These are phyloP conservation scores for Mizuhopecten yessoensis DNA, from an alignment of 1,140 invertebrate genomes.

Conservation along the genomic window DNA sequence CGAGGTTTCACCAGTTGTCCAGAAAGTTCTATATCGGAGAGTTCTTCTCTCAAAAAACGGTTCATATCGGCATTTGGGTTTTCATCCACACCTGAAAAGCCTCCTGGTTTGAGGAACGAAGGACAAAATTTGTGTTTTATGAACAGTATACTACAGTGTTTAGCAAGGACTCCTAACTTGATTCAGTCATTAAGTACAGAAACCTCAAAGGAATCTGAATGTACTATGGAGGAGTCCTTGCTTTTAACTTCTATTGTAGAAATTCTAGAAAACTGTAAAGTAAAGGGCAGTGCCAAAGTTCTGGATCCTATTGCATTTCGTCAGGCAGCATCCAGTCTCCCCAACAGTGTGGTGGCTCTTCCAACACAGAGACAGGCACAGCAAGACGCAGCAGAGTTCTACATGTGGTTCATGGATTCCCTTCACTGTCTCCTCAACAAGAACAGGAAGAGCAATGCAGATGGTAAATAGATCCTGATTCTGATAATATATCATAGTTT, in stretches of 20 bases:
- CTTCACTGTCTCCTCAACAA: slow-evolving; percentile 79
- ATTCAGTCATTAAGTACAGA: slow-evolving; percentile 69
- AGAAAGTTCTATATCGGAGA: not conserved
- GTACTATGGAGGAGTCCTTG: slow-evolving; percentile 72
- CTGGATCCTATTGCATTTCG: slow-evolving; percentile 72
- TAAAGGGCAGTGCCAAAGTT: slow-evolving; percentile 54
- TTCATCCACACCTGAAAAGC: slow-evolving; percentile 57
- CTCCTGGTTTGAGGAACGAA: slow-evolving; percentile 78
- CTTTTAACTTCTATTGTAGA: slow-evolving; percentile 74
- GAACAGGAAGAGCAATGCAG: slow-evolving; percentile 65
- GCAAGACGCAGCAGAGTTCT: slow-evolving; percentile 82
- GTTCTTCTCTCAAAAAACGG: slow-evolving; percentile 65
- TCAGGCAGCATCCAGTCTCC: slow-evolving; percentile 71
- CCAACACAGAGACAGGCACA: slow-evolving; percentile 74
- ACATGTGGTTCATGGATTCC: slow-evolving; percentile 80
- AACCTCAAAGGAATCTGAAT: slow-evolving; percentile 71
- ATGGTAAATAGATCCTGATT: slow-evolving; percentile 45
- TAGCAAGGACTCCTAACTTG: slow-evolving; percentile 76
- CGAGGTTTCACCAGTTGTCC: slow-evolving; percentile 30
- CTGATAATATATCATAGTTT: too few relatives aligned
- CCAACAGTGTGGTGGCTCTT: slow-evolving; percentile 67
- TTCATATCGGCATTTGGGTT: slow-evolving; percentile 77
- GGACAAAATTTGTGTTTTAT: slow-evolving; percentile 82
- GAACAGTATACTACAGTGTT: slow-evolving; percentile 81
- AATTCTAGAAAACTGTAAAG: slow-evolving; percentile 70